A percentile compares a stretch with the other conserved stretches of the same genome.
phyloP scores from a whole-genome alignment of 2,888 invertebrate species.

The Schizotus pectinicornis region DNA sequence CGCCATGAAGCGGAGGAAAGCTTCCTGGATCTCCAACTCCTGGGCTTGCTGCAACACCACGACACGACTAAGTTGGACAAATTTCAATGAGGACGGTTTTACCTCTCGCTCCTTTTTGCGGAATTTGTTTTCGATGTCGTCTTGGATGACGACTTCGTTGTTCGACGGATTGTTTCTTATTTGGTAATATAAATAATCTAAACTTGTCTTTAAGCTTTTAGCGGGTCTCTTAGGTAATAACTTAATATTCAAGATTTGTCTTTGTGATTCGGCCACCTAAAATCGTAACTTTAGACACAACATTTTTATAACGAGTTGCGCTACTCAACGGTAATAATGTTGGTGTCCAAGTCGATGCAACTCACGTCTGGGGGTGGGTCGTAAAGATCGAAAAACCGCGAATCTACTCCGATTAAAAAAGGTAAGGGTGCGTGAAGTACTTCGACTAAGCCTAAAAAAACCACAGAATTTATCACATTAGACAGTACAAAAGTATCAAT shows the following conservation, averaged over 20 bases:
- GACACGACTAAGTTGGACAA: not conserved
- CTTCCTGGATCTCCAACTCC: conserved; percentile 95
- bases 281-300: conserved; percentile 35
- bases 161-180: conserved; percentile 58
- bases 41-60: conserved; percentile 71
- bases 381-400: conserved; percentile 95
- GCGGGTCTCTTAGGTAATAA: conserved; percentile 87
- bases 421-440: conserved; percentile 97
- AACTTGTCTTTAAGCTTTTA: conserved; percentile 76
- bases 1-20: conserved; percentile 95
- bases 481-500: too few species aligned
- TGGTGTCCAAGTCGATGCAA: conserved; percentile 97
- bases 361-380: conserved; percentile 97
- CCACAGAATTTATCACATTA: too few species aligned
- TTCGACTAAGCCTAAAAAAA: conserved; percentile 78
- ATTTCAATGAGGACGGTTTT: conserved; percentile 23
- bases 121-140: conserved; percentile 78
- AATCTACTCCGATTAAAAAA: conserved; percentile 96
- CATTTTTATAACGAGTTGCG: conserved; percentile 17
- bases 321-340: conserved; percentile 80
- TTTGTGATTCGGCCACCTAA: conserved; percentile 86
- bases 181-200: conserved; percentile 76
- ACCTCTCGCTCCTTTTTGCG: conserved; percentile 82
- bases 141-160: conserved; percentile 32
- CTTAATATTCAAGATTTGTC: conserved; percentile 75